Base-by-base conservation (phyloP, 2,797 vertebrate species). In the Picus viridis region DNA sequence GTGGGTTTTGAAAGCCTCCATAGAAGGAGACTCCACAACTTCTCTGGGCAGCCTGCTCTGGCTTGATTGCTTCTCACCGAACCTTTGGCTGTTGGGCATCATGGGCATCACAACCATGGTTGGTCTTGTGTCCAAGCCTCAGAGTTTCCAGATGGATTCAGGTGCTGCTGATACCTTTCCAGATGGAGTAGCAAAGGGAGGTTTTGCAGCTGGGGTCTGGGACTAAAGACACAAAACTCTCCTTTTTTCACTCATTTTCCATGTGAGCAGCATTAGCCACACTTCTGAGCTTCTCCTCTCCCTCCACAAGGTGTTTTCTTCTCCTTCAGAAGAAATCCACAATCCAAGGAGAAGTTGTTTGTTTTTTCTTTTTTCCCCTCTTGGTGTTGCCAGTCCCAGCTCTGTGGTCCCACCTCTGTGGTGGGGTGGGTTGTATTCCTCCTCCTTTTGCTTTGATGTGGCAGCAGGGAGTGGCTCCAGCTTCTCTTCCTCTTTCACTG, bases 401-500 rank as follows among this genome's bases (percentile, higher is more conserved):
- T n/a, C 62, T 5, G 32, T 6, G 32, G 20, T 59, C 41, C 27
- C 27, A 29, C 16, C 16, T 56, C 54, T 56, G 54, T 29, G 54
- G 27, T 56, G 27, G 54, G 16, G 4, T 11, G 6, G n/a, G 3
- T 11, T 15, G 47, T 6, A 39, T 41, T 30, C 5, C 59, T 29
- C 26, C 51, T 6, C 51, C 59, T 43, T 20, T 11, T 1, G 51
- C 59, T 7, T 26, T 4, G 43, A 22, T 3, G 47, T 8, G 45
- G 84, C 68, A 6, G 69, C 6, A 17, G 62, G 80, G 53, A 67
- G 43, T 30, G 7, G 45, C 71, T 53, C 43, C 1, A 27, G 41
- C 51, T n/a, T 7, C 1, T 30, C 11, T 22, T n/a, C 12, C 0
- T 12, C 3, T 24, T 7, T 30, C 5, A 2, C 26, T 47, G 49